Conservation (phyloP, 2,113 vertebrate species). For the Dendropsophus ebraccatus region DNA sequence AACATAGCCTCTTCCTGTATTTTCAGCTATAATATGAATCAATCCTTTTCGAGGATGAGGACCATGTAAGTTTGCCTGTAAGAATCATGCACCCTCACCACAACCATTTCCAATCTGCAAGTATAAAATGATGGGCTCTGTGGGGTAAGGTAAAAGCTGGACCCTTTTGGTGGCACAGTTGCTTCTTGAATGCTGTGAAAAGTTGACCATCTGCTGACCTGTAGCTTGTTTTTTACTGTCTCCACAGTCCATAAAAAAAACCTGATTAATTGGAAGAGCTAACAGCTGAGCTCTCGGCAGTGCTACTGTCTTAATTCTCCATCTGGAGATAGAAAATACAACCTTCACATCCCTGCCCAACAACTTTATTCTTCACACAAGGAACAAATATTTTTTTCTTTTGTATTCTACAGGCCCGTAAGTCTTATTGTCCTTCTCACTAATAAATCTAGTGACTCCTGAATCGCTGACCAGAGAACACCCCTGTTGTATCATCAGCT, state of each 20-base stretch:
- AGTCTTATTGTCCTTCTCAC: not conserved
- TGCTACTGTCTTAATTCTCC: slow-evolving; percentile 50
- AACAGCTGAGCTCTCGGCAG: slow-evolving; percentile 50
- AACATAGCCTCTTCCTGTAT: too few species aligned
- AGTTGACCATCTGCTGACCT: slow-evolving; percentile 58
- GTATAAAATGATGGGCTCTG: not conserved
- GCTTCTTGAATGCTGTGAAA: slow-evolving; percentile 24
- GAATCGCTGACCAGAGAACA: not conserved
- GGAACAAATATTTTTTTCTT: slow-evolving; percentile 15
- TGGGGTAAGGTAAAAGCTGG: not conserved
- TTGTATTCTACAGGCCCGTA: not conserved
- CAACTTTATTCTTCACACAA: slow-evolving; percentile 40
- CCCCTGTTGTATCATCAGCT: not conserved
- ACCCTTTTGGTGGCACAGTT: not conserved
- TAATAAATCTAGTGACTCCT: not conserved
- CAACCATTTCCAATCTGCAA: not conserved
- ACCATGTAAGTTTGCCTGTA: not conserved
- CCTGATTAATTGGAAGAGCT: slow-evolving; percentile 54
- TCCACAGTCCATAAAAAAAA: slow-evolving; percentile 56
- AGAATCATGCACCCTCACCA: not conserved
- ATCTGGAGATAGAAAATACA: slow-evolving; percentile 44
- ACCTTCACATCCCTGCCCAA: slow-evolving; percentile 13
- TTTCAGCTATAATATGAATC: not conserved
- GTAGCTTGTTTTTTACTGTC: slow-evolving; percentile 50
- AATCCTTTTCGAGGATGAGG: not conserved